These are phyloP conservation scores for Orthonyx spaldingii DNA, from an alignment of 2,113 vertebrate genomes.

Conservation along the genomic window DNA sequence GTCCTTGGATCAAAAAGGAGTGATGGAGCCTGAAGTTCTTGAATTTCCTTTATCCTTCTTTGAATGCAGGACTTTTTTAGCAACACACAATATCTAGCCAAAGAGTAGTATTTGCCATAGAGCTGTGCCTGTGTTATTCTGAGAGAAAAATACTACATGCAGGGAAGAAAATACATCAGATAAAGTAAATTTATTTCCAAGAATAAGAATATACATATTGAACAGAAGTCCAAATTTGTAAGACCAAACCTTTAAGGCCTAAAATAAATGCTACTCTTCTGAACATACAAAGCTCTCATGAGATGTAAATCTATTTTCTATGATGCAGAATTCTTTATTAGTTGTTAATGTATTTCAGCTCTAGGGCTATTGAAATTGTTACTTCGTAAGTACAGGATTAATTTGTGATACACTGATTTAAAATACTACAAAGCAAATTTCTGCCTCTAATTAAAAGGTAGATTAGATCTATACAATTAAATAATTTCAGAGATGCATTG, in stretches of 20 bases:
- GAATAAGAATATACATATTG: not conserved
- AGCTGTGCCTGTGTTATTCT: not conserved
- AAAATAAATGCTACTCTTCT: not conserved
- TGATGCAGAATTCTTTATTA: not conserved
- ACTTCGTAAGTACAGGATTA: not conserved
- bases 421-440: not conserved
- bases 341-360: not conserved
- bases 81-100: not conserved
- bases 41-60: not conserved
- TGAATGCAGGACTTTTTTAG: not conserved
- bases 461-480: not conserved
- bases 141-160: not conserved
- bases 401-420: not conserved
- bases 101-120: not conserved
- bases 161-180: not conserved
- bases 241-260: not conserved
- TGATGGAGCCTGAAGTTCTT: not conserved
- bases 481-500: not conserved
- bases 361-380: not conserved
- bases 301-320: not conserved
- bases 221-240: not conserved
- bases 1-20: not conserved
- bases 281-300: not conserved
- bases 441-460: not conserved
- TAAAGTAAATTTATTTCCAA: not conserved